A percentile compares a stretch with the other conserved stretches of the same genome.
phyloP scores from a whole-genome alignment of 2,888 invertebrate species.

The Rotaria socialis region DNA sequence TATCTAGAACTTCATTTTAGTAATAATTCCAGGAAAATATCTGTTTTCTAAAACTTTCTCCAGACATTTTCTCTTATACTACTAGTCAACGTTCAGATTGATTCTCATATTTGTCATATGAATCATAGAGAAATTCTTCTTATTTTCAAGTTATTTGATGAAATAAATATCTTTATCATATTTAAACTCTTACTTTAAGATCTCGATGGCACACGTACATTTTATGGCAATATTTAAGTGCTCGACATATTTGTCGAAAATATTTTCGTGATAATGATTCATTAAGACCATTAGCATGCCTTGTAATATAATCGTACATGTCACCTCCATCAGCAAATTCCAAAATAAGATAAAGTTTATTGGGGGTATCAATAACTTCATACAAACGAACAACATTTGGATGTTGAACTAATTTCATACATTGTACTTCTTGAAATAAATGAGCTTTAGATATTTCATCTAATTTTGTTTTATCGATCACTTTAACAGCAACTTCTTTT shows the following conservation, averaged over 20 bases:
- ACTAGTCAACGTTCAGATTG: no score
- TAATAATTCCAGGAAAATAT: no score
- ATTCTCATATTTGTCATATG: no score
- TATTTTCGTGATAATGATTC: conserved; percentile 60
- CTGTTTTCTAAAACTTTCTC: no score
- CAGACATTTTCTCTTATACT: no score
- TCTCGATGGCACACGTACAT: conserved; percentile 44
- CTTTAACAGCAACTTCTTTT: conserved; percentile 91
- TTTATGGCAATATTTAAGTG: conserved; percentile 45
- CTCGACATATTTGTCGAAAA: conserved; percentile 45
- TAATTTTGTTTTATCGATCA: conserved; percentile 95
- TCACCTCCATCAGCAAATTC: conserved; percentile 97
- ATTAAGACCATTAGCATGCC: conserved; percentile 75
- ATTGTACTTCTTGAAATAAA: conserved; percentile 74
- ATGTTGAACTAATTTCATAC: conserved; percentile 98
- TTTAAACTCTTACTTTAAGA: conserved; percentile 34
- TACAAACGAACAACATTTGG: conserved; percentile 95
- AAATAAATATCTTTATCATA: no score
- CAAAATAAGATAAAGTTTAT: conserved; percentile 79
- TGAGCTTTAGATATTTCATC: conserved; percentile 91
- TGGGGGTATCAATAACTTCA: conserved; percentile 98
- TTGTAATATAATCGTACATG: conserved; percentile 95
- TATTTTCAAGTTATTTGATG: no score
- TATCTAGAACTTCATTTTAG: no score
- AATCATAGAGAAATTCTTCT: no score